phyloP scores from a whole-genome alignment of 2,797 vertebrate species.

The Cuculus canorus region DNA sequence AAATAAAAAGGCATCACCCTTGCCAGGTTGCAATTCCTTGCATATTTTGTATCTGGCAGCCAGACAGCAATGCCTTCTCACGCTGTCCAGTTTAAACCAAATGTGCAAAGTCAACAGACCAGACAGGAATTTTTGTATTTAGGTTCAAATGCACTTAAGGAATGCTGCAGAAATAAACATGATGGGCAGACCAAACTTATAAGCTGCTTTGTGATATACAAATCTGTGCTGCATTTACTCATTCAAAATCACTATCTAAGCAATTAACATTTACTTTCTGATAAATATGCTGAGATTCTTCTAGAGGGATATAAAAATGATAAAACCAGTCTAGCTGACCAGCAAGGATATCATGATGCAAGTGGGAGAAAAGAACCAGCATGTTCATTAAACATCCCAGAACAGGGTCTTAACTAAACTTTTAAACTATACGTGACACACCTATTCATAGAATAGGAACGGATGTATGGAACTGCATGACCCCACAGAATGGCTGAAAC shows the following conservation, averaged over 20 bases:
- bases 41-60: slow-evolving; percentile 14
- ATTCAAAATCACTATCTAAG: neutral
- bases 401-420: neutral
- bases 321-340: slow-evolving; percentile 3
- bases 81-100: slow-evolving; percentile 30
- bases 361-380: neutral
- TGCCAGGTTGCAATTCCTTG: slow-evolving; percentile 34
- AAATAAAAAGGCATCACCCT: neutral
- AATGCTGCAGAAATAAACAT: slow-evolving; percentile 61
- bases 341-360: neutral
- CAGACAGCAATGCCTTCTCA: slow-evolving; percentile 17
- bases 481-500: neutral
- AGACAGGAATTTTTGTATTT: slow-evolving; percentile 58
- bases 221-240: neutral
- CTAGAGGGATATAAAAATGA: neutral
- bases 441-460: neutral
- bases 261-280: slow-evolving; percentile 28
- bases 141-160: slow-evolving; percentile 44
- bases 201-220: slow-evolving; percentile 27
- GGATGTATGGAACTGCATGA: neutral
- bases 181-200: slow-evolving; percentile 42
- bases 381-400: neutral
- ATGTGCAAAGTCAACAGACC: slow-evolving; percentile 32
- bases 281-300: slow-evolving; percentile 38
- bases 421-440: neutral